A percentile compares a stretch with the other conserved stretches of the same genome.
Conservation (phyloP, 2,797 vertebrate genomes). For the Emydoidea blandingii region DNA sequence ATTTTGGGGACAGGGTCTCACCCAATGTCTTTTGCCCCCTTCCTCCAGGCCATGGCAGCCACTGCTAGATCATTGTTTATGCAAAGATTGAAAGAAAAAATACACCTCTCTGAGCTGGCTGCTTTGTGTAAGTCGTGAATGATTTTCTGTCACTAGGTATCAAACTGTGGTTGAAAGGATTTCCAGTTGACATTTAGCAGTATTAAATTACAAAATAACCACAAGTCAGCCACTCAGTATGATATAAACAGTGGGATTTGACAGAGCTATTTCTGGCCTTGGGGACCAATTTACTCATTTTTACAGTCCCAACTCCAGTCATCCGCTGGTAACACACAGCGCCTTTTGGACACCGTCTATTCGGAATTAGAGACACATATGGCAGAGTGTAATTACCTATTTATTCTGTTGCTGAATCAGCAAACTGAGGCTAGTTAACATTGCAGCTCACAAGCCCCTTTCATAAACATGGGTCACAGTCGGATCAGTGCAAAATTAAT, state of each 20-base stretch:
- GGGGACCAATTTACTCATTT: conserved; percentile 82
- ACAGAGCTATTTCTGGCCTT: conserved; percentile 78
- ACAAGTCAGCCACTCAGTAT: conserved; percentile 80
- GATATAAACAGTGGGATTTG: conserved; percentile 80
- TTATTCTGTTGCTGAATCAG: conserved; percentile 79
- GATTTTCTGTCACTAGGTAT: conserved; percentile 80
- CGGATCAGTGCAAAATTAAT: conserved; percentile 68
- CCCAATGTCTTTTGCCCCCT: background rate
- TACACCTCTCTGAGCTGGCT: conserved; percentile 59
- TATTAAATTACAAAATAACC: conserved; percentile 82
- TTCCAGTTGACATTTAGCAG: conserved; percentile 81
- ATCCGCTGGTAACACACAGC: conserved; percentile 73
- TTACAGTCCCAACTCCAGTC: conserved; percentile 77
- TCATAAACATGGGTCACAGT: conserved; percentile 66
- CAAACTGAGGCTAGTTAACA: conserved; percentile 72
- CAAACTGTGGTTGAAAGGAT: conserved; percentile 79
- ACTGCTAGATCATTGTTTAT: conserved; percentile 54
- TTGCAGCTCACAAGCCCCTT: conserved; percentile 59
- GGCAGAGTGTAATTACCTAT: conserved; percentile 78
- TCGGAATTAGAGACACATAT: conserved; percentile 79
- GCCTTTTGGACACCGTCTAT: conserved; percentile 75
- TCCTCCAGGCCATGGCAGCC: conserved; percentile 47
- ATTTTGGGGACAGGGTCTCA: background rate
- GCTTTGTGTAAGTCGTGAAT: conserved; percentile 77
- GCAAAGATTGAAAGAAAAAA: conserved; percentile 64